Evolutionary conservation across 2,888 invertebrate genomes (phyloP).

Genomic region (Tetranychus piercei): DNA sequence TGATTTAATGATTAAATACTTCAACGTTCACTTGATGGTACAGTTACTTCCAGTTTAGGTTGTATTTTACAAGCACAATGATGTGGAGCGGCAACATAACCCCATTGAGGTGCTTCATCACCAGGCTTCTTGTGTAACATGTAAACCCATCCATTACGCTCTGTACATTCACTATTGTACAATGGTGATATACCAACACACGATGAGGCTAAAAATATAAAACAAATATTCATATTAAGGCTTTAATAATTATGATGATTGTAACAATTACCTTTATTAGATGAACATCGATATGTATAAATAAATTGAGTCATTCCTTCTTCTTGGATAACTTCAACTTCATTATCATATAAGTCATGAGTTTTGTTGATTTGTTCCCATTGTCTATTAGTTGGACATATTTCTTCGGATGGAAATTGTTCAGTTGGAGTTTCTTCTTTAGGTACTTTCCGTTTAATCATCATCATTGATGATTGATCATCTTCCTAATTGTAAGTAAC

Average conservation of each 20-base stretch:
- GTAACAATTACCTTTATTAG: constrained; percentile 16
- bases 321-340: constrained; percentile 26
- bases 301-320: constrained; percentile 25
- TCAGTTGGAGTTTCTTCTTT: not conserved
- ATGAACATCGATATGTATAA: constrained; percentile 25
- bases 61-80: constrained; percentile 29
- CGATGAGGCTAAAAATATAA: constrained; percentile 14
- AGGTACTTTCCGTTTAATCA: not conserved
- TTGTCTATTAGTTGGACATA: constrained; percentile 25
- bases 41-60: constrained; percentile 8
- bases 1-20: too few species aligned
- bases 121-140: constrained; percentile 25
- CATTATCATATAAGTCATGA: constrained; percentile 26
- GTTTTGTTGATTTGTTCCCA: constrained; percentile 27
- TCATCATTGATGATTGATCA: not conserved
- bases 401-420: constrained; percentile 26
- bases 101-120: constrained; percentile 27
- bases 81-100: constrained; percentile 28
- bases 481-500: not conserved
- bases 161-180: constrained; percentile 27
- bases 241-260: not conserved
- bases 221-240: not conserved
- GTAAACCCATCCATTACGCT: constrained; percentile 27
- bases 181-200: constrained; percentile 26
- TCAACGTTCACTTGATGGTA: not conserved